Evolutionary conservation across 2,888 invertebrate species (phyloP), one percentile per base, ranked within the genome.

Genomic region (Drosophila helvetica): DNA sequence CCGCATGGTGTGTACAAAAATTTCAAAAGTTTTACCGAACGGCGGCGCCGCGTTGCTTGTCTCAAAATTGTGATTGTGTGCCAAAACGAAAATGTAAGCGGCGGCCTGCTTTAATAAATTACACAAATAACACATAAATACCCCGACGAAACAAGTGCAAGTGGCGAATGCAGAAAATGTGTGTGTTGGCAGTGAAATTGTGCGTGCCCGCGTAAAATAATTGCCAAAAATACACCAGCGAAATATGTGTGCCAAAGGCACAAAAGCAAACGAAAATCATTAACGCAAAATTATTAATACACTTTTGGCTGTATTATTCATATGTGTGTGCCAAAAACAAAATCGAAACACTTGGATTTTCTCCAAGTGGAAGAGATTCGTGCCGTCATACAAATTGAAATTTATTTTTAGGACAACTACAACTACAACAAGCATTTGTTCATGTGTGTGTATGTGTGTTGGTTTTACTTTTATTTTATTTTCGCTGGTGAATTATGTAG

Each of bases 381-480:
- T 81, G 81, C 79, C 79, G 86, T 84, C 83, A 84, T 86, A 84
- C 80, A 78, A 86, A 79, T 72, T 71, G 57, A 55, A 65, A 80
- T 78, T 79, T 86, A 86, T 84, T 84, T 86, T 74, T 86, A 86
- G 83, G 85, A 84, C 83, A 75, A 86, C 75, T 75, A 77, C 74
- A 70, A 68, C 80, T 68, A 76, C 64, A 74, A 68, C 17, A 53
- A 59, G 17, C 55, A 17, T 27, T 51, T 48, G 59, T 33, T 53
- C 43, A 59, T 38, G 50, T 59, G 56, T 62, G 55, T 65, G 54
- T 63, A 45, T 55, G 62, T 48, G 55, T 56, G 46, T 51, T 58
- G 65, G 52, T 55, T 51, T 47, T 48, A 45, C 59, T 46, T 64
- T 68, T 68, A 42, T 50, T 53, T 43, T 46, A 48, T 38, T 53